Base-by-base conservation (phyloP, 2,113 vertebrate species). In the Channa argus region DNA sequence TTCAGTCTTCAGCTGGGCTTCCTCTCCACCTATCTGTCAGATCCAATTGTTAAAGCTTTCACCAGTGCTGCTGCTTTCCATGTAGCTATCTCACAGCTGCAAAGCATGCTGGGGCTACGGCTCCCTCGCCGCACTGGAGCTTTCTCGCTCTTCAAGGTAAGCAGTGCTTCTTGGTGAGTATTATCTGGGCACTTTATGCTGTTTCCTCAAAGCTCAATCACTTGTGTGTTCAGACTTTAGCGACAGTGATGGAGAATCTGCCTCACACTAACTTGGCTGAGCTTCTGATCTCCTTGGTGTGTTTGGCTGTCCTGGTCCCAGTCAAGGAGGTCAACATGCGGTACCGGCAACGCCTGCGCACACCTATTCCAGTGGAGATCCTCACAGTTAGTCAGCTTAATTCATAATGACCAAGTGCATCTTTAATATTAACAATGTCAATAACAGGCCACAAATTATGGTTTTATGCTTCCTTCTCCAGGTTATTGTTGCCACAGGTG, bases 11-110 rank as follows among this genome's bases (percentile, higher is more conserved):
- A 95, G 90, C 93, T 98, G 69, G 96, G 96, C 38, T 94, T 96
- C 90, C 95, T 98, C 75, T 94, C 96, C 85, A 97, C 96, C 14
- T 97, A 97, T 78, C 67, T 98, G 85, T 97, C 96, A 0, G 96
- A 98, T 75, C 96, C 96, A 3, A 96, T 98, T 54, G 94, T 98
- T 52, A 97, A 98, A 84, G 96, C 96, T 12, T 96, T 98, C 87
- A 97, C 96, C 77, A 96, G 95, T 12, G 96, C 95, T 3, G 96
- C 96, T 1, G 96, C 96, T 49, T 94, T 97, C 85, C 96, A 97
- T 12, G 96, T 98, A 67, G 95, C 96, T 5, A 78, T 96, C 75
- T 97, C 96, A 0, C 96, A 98, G 83, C 90, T 98, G 74, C 96
- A 96, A 65, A 97, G 90, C 91, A 96, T 98, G 87, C 90, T 98